Conservation (phyloP, 2,888 invertebrate genomes). For the Cephalotes varians region DNA sequence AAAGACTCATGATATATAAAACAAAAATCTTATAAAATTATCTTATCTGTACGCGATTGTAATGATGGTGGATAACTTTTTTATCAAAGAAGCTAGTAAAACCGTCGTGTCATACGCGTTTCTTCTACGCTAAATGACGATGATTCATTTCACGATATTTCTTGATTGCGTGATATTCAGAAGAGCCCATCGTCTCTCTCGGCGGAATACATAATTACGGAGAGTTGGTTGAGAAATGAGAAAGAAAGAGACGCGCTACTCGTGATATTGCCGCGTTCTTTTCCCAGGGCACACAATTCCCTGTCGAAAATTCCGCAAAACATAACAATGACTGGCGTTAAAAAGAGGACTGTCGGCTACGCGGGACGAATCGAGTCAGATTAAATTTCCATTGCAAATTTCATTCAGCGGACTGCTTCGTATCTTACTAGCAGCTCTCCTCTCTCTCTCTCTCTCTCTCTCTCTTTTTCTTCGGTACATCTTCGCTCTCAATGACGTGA, state of each 20-base stretch:
- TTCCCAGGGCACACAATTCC: constrained; percentile 47
- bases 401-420: constrained; percentile 62
- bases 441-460: neutral
- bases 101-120: neutral
- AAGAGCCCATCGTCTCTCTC: constrained; percentile 1
- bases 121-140: neutral
- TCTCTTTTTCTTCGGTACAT: neutral
- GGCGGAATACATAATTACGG: constrained; percentile 38
- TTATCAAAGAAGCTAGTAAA: neutral
- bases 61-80: neutral
- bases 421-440: neutral
- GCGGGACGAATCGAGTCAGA: constrained; percentile 65
- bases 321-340: constrained; percentile 57
- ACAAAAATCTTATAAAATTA: neutral
- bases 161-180: constrained; percentile 19
- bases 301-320: constrained; percentile 62
- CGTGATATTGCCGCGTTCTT: constrained; percentile 44
- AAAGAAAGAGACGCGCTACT: constrained; percentile 33
- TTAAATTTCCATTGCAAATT: constrained; percentile 77
- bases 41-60: neutral
- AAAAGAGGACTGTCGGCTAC: constrained; percentile 55
- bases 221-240: constrained; percentile 6
- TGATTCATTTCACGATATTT: constrained; percentile 21
- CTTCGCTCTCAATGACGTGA: constrained; percentile 17
- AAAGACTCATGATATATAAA: neutral